phyloP scores from a whole-genome alignment of 2,113 vertebrate genomes.

The Sitta europaea region DNA sequence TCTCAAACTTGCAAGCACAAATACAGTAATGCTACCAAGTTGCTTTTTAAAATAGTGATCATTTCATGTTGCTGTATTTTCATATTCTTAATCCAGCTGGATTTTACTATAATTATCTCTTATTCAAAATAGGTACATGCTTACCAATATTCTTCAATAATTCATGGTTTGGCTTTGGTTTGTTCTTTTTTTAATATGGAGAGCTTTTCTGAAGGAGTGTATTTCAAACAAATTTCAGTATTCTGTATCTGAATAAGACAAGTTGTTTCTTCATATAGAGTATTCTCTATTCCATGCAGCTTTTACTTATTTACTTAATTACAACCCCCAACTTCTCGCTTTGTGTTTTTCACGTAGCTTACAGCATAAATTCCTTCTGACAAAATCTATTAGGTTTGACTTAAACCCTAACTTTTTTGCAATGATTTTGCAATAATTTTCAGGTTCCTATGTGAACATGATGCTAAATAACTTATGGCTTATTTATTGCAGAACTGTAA shows the following conservation, averaged over 20 bases:
- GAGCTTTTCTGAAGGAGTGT: not conserved
- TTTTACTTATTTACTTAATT: not conserved
- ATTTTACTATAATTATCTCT: not conserved
- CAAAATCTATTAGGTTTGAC: not conserved
- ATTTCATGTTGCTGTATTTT: not conserved
- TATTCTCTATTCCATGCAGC: not conserved
- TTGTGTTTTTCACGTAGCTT: not conserved
- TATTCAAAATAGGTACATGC: not conserved
- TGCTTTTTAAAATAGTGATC: not conserved
- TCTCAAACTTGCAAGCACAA: not conserved
- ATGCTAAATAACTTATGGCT: not conserved
- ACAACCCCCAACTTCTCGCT: not conserved
- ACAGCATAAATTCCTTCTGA: not conserved
- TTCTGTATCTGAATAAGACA: not conserved
- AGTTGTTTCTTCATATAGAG: not conserved
- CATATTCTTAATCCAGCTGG: not conserved
- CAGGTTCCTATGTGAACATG: not conserved
- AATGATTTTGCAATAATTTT: not conserved
- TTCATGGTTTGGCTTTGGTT: not conserved
- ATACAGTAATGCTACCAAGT: not conserved
- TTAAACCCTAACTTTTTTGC: no score
- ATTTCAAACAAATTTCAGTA: not conserved
- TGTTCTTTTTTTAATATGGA: not conserved
- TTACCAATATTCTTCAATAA: not conserved
- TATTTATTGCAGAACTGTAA: slow-evolving; percentile 75